Percentiles rank a stretch among this genome's conserved stretches.
phyloP scores from a whole-genome alignment of 1,140 invertebrate genomes.

The Apis laboriosa region DNA sequence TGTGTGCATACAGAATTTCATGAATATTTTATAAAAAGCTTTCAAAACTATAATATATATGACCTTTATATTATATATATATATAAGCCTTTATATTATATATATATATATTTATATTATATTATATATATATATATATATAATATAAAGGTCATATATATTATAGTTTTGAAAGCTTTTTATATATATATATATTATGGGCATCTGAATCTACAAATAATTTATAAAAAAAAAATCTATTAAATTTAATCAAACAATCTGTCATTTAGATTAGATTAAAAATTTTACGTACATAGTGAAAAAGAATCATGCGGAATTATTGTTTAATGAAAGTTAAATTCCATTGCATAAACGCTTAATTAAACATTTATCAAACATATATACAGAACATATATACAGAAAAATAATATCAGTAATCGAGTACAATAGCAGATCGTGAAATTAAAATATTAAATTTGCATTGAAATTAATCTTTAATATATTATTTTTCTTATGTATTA shows the following conservation, averaged over 20 bases:
- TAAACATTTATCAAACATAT: not conserved
- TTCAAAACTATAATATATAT: not conserved
- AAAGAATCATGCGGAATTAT: not conserved
- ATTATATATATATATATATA: too few relatives aligned
- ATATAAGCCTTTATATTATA: too few relatives aligned
- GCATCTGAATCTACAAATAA: not conserved
- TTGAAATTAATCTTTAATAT: not conserved
- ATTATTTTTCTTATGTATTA: not conserved
- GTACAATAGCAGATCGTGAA: too few relatives aligned
- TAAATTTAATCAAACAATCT: not conserved
- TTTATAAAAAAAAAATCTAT: not conserved
- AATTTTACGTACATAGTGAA: not conserved
- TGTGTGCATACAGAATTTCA: not conserved
- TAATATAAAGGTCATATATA: too few relatives aligned
- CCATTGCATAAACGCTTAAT: not conserved
- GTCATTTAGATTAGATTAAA: not conserved
- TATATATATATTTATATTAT: too few relatives aligned
- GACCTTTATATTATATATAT: too few relatives aligned
- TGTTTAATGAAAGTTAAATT: not conserved
- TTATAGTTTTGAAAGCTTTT: too few relatives aligned
- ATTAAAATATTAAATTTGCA: not conserved
- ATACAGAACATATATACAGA: not conserved
- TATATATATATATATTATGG: too few relatives aligned
- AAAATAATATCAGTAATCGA: not conserved
- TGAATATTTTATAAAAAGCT: conserved; percentile 6